Percentiles rank a stretch among this genome's conserved stretches.
Evolutionary conservation across 2,888 invertebrate species (phyloP).

Genomic region (Chromoteleia sp.): DNA sequence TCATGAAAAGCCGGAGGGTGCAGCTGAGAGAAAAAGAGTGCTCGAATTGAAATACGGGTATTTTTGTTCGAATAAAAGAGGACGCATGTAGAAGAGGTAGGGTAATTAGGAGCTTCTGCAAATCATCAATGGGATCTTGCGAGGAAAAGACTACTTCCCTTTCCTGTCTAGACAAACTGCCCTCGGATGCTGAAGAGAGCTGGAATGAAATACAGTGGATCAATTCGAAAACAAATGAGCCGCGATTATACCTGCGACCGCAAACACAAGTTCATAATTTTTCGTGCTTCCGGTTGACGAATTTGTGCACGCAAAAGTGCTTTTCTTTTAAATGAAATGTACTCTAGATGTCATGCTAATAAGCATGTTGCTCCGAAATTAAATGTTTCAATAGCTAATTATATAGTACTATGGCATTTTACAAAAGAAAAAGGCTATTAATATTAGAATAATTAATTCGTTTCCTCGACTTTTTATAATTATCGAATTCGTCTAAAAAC

Average conservation of each 20-base stretch:
- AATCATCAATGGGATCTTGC: conserved; percentile 76
- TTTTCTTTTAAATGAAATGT: conserved; percentile 52
- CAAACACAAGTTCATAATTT: conserved; percentile 67
- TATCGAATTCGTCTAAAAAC: conserved; percentile 6
- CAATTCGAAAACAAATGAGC: conserved; percentile 71
- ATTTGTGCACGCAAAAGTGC: conserved; percentile 19
- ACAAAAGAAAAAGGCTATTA: conserved; percentile 10
- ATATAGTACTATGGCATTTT: conserved; percentile 33
- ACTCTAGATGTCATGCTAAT: conserved; percentile 19
- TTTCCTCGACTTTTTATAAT: conserved; percentile 8
- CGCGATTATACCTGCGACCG: conserved; percentile 61
- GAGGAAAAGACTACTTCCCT: conserved; percentile 74
- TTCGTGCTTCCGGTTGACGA: conserved; percentile 48
- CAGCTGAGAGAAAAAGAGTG: conserved; percentile 28
- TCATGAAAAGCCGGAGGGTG: conserved; percentile 51
- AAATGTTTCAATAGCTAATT: conserved; percentile 50
- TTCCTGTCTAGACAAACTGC: conserved; percentile 79
- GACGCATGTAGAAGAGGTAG: conserved; percentile 65
- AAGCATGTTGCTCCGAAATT: conserved; percentile 28
- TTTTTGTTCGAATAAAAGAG: conserved; percentile 66
- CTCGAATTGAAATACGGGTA: conserved; percentile 58
- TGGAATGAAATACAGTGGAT: conserved; percentile 69
- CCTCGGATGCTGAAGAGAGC: conserved; percentile 67
- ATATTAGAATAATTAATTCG: conserved; percentile 39
- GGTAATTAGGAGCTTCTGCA: conserved; percentile 76